Evolutionary conservation across 2,113 vertebrate genomes (phyloP).

Genomic region (Pimephales promelas): DNA sequence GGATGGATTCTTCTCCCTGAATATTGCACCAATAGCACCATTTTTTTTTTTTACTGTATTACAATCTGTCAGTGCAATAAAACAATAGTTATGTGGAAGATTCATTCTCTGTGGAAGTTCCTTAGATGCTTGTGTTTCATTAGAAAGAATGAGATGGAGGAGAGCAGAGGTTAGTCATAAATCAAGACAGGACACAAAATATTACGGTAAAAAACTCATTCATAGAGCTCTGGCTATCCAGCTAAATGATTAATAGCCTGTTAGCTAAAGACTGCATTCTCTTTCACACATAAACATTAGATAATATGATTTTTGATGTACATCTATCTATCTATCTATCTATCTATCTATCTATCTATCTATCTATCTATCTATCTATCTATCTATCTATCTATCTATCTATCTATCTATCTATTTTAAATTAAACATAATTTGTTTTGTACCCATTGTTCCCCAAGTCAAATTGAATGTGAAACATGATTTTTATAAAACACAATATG

Average conservation of each 20-base stretch:
- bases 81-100: neutral
- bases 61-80: neutral
- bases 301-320: no score
- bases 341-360: no score
- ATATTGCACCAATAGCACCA: conserved; percentile 7
- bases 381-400: neutral
- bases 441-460: neutral
- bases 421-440: neutral
- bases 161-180: conserved; percentile 10
- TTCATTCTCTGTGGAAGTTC: neutral
- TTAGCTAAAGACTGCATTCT: neutral
- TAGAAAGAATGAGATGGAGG: conserved; percentile 8
- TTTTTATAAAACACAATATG: neutral
- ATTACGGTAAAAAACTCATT: conserved; percentile 26
- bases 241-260: conserved; percentile 24
- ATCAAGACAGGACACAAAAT: neutral
- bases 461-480: neutral
- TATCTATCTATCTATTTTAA: neutral
- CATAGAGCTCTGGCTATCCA: conserved; percentile 15
- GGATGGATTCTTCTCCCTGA: neutral
- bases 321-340: neutral
- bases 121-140: conserved; percentile 17
- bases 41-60: neutral
- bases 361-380: no score
- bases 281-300: neutral